These are phyloP conservation scores for Eciton burchellii DNA, from an alignment of 1,140 invertebrate species.

Conservation along the genomic window DNA sequence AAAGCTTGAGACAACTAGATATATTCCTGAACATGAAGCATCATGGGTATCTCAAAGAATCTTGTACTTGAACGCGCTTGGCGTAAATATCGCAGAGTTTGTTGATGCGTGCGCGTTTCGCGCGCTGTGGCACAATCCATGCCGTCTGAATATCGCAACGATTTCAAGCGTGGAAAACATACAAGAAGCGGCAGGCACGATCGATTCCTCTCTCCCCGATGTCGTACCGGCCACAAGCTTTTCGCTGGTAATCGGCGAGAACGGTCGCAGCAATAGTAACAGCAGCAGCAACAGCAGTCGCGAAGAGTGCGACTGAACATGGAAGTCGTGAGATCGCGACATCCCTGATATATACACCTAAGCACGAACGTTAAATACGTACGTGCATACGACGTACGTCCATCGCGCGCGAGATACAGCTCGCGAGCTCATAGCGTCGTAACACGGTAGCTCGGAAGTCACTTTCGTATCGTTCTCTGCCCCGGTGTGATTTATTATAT, in stretches of 20 bases:
- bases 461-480: constrained; percentile 53
- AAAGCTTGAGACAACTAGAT: too few relatives aligned
- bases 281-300: not conserved
- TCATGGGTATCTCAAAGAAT: too few relatives aligned
- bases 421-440: too few relatives aligned
- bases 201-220: not conserved
- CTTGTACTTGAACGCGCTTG: too few relatives aligned
- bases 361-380: constrained; percentile 59
- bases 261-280: not conserved
- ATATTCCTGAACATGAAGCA: too few relatives aligned
- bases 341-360: constrained; percentile 62
- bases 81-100: not conserved
- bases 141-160: constrained; percentile 42
- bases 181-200: constrained; percentile 30
- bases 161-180: constrained; percentile 37
- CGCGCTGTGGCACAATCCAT: constrained; percentile 39
- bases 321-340: constrained; percentile 73
- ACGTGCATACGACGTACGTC: not conserved
- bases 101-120: not conserved
- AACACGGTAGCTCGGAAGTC: constrained; percentile 64
- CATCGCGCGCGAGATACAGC: constrained; percentile 27
- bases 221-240: constrained; percentile 8
- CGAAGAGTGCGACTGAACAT: constrained; percentile 67
- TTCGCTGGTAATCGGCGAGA: constrained; percentile 23
- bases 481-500: constrained; percentile 74